These are phyloP conservation scores for Argya squamiceps DNA, from an alignment of 2,797 vertebrate genomes.

Conservation along the genomic window DNA sequence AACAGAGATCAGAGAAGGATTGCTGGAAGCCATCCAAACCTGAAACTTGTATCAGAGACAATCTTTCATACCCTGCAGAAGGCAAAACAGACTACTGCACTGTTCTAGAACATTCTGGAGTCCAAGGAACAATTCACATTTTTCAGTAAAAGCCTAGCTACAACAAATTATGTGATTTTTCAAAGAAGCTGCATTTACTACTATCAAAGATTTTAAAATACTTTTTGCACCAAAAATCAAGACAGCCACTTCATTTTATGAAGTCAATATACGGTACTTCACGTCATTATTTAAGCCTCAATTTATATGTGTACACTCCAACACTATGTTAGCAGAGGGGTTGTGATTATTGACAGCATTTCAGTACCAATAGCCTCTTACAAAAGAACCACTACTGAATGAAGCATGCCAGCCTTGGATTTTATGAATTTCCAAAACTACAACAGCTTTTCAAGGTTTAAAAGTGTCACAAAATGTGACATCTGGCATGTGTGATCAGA, in stretches of 20 bases:
- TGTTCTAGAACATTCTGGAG: neutral
- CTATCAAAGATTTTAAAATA: neutral
- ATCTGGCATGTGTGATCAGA: neutral
- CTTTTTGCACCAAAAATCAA: constrained; percentile 1
- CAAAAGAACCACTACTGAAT: neutral
- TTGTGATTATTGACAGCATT: neutral
- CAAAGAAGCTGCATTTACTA: neutral
- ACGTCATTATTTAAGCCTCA: neutral
- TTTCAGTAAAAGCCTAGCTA: neutral
- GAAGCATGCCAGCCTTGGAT: neutral
- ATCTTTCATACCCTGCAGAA: neutral
- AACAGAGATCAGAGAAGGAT: neutral
- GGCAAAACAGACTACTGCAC: neutral
- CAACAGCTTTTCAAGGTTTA: neutral
- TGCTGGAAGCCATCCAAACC: neutral
- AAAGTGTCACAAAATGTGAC: constrained; percentile 7
- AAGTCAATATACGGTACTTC: neutral
- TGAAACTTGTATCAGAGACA: neutral
- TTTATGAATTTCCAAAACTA: neutral
- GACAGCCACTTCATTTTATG: neutral
- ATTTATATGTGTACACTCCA: neutral
- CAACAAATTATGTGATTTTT: neutral
- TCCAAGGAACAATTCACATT: neutral
- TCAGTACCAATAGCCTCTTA: neutral
- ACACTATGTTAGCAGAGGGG: neutral